Conservation (phyloP, 2,888 invertebrate genomes). For the Lutraria lutraria region DNA sequence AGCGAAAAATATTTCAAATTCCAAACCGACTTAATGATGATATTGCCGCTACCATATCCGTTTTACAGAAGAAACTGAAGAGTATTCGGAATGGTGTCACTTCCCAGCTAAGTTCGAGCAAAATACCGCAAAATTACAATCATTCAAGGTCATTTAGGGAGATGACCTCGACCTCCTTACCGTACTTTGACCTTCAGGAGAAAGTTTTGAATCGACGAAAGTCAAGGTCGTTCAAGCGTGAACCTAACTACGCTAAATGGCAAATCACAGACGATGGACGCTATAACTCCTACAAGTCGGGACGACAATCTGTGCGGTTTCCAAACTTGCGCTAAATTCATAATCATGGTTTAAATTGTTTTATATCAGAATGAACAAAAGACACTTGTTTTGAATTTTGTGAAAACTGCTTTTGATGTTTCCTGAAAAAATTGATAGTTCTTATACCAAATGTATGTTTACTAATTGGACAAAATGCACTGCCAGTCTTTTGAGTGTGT, state of each 20-base stretch:
- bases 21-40: conserved; percentile 46
- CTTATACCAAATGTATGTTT: no score
- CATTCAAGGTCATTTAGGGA: conserved; percentile 40
- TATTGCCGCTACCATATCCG: conserved; percentile 24
- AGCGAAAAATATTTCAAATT: conserved; percentile 39
- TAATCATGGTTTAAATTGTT: neutral
- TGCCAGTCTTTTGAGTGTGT: no score
- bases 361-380: neutral
- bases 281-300: neutral
- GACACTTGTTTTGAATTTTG: neutral
- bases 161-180: conserved; percentile 34
- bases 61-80: conserved; percentile 43
- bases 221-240: conserved; percentile 34
- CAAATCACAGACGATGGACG: conserved; percentile 22
- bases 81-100: conserved; percentile 43
- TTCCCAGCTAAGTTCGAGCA: conserved; percentile 41
- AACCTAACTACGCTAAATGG: conserved; percentile 17
- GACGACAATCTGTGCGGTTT: neutral
- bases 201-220: conserved; percentile 24
- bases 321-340: conserved; percentile 12
- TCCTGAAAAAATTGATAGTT: no score
- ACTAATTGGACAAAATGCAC: no score
- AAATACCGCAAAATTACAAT: conserved; percentile 21
- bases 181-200: conserved; percentile 44
- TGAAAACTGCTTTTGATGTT: neutral